These are phyloP conservation scores for Dicaeum eximium DNA, from an alignment of 2,113 vertebrate species.

Conservation along the genomic window DNA sequence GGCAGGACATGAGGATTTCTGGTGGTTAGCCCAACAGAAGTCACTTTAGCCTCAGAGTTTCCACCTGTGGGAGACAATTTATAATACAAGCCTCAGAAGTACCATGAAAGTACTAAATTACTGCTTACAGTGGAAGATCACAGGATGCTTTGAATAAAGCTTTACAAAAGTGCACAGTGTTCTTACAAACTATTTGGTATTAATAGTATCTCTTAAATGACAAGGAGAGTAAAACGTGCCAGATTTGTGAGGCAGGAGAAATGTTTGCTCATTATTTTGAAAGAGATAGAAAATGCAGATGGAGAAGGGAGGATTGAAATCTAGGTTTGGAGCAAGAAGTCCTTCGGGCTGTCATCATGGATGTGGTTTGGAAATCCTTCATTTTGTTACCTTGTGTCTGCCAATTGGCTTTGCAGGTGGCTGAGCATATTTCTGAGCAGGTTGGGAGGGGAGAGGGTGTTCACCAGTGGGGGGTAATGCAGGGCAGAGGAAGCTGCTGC, in stretches of 20 bases:
- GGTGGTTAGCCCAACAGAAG: neutral
- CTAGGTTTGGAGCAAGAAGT: neutral
- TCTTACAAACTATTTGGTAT: constrained; percentile 46
- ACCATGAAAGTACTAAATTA: constrained; percentile 2
- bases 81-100: neutral
- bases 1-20: neutral
- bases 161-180: constrained; percentile 29
- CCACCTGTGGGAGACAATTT: neutral
- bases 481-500: constrained; percentile 35
- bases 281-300: neutral
- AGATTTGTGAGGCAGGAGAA: neutral
- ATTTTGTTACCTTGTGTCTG: neutral
- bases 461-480: neutral
- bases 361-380: neutral
- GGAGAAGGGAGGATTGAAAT: neutral
- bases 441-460: neutral
- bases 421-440: neutral
- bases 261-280: neutral
- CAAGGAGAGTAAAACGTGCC: constrained; percentile 3
- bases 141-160: constrained; percentile 43
- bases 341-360: neutral
- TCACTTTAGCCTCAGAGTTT: neutral
- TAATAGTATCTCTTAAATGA: constrained; percentile 36
- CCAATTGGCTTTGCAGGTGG: neutral
- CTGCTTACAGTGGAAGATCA: constrained; percentile 24